Base-by-base conservation (phyloP, 2,797 vertebrate species). In the Oreochromis mossambicus region DNA sequence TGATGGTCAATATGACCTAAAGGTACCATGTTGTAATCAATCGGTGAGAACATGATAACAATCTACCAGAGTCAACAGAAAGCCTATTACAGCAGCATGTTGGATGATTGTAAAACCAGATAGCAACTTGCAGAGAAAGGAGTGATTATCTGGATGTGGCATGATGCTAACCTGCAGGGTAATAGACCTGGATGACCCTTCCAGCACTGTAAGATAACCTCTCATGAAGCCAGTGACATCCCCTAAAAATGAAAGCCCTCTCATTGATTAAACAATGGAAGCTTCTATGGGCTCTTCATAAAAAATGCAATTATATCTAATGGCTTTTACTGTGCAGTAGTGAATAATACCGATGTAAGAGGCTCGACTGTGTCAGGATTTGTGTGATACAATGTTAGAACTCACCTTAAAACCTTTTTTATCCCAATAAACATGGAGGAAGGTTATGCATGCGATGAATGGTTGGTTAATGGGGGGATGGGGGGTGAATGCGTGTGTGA, bases 31-130 rank as follows among this genome's bases (percentile, higher is more conserved):
- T 86, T 92, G 92, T 92, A 88, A 88, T 85, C 88, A 78, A 88
- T 93, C 89, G 80, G 81, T 86, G 66, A 78, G 79, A 83, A 77
- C 38, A 3, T 87, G 92, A 92, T 87, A 90, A 85, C 79, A 92
- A 88, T 93, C 91, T 85, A 82, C 80, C 88, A 87, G 89, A 93
- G 91, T 93, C 90, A 93, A 93, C 87, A 94, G 88, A 93, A 94
- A 94, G 70, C 56, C 88, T 85, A 94, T 95, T 94, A 93, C 82
- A 85, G 86, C 84, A 68, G 81, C 83, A 84, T 50, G 24, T 32
- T 51, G 56, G 76, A 68, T 54, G 90, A 94, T 94, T 89, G 87
- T 83, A 83, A 77, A 85, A 85, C 32, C 86, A 88, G 86, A 93
- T 92, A 91, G 61, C 70, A 48, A 58, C 46, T 84, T 78, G 84